Percentiles rank a stretch among this genome's conserved stretches.
These are phyloP conservation scores for Callospermophilus lateralis DNA, from an alignment of 2,113 vertebrate species.

Conservation along the genomic window DNA sequence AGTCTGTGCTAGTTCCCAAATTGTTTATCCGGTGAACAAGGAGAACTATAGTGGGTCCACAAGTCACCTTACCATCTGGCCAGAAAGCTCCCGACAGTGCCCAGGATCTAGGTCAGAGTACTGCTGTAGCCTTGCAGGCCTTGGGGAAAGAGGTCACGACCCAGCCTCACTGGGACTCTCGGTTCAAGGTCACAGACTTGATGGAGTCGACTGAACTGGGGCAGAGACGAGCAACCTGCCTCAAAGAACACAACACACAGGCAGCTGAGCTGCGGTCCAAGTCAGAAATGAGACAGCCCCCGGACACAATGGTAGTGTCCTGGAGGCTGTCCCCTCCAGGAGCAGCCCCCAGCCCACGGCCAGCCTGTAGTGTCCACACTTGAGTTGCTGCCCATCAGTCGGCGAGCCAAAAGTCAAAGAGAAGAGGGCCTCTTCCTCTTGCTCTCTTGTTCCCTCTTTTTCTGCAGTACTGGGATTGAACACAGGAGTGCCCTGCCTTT, in stretches of 20 bases:
- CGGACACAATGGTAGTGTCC: rapidly evolving
- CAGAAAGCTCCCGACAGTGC: background rate
- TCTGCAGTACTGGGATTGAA: background rate
- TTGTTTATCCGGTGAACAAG: background rate
- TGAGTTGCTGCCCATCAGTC: background rate
- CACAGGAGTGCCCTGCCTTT: no score
- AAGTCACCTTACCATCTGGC: background rate
- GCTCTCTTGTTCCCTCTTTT: background rate
- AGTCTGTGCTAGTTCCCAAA: background rate
- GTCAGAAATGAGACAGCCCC: background rate
- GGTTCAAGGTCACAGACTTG: background rate
- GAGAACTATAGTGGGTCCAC: no score
- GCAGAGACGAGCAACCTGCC: background rate
- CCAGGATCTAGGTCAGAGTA: background rate
- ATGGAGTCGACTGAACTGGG: background rate
- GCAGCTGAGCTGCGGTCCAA: rapidly evolving
- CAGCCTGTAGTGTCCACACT: background rate
- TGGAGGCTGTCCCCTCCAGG: rapidly evolving
- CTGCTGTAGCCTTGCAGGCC: background rate
- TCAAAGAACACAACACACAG: background rate
- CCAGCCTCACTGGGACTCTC: background rate
- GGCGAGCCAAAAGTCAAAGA: background rate
- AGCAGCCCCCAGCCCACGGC: background rate
- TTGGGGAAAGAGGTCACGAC: no score
- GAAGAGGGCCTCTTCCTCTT: background rate